These are phyloP conservation scores for Crossocerus cetratus DNA, from an alignment of 2,888 invertebrate species.

Conservation along the genomic window DNA sequence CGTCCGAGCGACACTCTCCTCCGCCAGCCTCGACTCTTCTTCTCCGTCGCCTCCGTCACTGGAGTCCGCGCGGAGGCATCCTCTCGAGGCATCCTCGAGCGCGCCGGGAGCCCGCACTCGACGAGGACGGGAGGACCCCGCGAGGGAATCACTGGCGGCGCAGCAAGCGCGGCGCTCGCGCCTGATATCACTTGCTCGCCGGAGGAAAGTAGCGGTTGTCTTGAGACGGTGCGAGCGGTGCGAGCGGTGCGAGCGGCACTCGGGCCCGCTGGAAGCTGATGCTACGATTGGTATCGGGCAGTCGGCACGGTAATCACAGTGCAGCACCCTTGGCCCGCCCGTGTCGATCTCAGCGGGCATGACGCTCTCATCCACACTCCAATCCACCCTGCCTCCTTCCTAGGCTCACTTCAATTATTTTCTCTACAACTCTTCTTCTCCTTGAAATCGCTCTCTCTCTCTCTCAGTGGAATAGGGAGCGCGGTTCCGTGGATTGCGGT, in stretches of 20 bases:
- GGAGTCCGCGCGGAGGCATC: neutral
- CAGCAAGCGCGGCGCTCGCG: neutral
- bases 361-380: slow-evolving; percentile 72
- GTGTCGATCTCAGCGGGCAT: slow-evolving; percentile 73
- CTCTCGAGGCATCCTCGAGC: neutral
- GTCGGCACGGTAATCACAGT: slow-evolving; percentile 69
- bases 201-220: neutral
- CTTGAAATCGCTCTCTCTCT: neutral
- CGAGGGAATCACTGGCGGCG: neutral
- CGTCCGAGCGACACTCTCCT: too few relatives aligned
- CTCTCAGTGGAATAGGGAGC: too few relatives aligned
- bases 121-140: neutral
- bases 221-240: slow-evolving; percentile 14
- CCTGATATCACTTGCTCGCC: neutral
- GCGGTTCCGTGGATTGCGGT: too few relatives aligned
- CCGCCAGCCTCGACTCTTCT: neutral
- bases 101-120: too few relatives aligned
- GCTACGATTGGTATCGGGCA: slow-evolving; percentile 61
- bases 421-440: neutral
- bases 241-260: slow-evolving; percentile 20
- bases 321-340: slow-evolving; percentile 73
- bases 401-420: neutral
- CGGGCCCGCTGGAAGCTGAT: slow-evolving; percentile 27
- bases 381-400: slow-evolving; percentile 37
- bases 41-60: neutral